phyloP scores from a whole-genome alignment of 2,113 vertebrate species.

The Smithornis capensis region DNA sequence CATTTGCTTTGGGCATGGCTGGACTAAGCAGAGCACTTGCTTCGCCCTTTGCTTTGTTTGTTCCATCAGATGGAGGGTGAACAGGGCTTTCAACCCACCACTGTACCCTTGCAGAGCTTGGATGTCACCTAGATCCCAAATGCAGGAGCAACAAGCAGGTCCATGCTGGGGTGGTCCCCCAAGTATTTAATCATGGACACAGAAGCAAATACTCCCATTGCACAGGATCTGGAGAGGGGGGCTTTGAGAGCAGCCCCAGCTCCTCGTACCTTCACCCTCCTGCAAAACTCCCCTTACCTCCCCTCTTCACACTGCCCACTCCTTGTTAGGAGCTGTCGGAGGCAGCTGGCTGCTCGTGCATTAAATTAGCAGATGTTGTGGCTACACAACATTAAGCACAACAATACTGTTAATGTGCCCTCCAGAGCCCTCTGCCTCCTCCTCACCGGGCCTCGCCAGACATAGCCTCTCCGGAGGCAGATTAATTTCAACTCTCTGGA shows the following conservation, averaged over 20 bases:
- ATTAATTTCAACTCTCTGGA: slow-evolving; percentile 82
- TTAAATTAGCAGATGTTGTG: slow-evolving; percentile 73
- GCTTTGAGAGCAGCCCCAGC: neutral
- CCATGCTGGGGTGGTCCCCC: accelerated
- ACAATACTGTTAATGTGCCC: slow-evolving; percentile 68
- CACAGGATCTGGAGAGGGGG: neutral
- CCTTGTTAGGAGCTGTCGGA: slow-evolving; percentile 64
- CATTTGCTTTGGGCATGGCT: neutral
- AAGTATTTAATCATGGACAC: accelerated
- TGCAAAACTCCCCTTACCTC: neutral
- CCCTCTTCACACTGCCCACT: neutral
- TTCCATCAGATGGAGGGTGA: neutral
- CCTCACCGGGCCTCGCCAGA: slow-evolving; percentile 32
- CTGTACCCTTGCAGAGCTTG: neutral
- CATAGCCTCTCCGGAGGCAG: slow-evolving; percentile 65
- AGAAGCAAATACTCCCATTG: neutral
- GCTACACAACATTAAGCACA: slow-evolving; percentile 64
- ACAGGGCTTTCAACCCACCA: accelerated
- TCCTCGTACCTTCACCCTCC: neutral
- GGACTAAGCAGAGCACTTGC: neutral
- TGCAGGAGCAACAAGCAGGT: neutral
- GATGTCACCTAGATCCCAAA: neutral
- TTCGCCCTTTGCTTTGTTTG: neutral
- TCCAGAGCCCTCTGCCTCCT: slow-evolving; percentile 42
- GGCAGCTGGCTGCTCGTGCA: slow-evolving; percentile 62